Conservation (phyloP, 2,113 vertebrate genomes). For the Silurus meridionalis region DNA sequence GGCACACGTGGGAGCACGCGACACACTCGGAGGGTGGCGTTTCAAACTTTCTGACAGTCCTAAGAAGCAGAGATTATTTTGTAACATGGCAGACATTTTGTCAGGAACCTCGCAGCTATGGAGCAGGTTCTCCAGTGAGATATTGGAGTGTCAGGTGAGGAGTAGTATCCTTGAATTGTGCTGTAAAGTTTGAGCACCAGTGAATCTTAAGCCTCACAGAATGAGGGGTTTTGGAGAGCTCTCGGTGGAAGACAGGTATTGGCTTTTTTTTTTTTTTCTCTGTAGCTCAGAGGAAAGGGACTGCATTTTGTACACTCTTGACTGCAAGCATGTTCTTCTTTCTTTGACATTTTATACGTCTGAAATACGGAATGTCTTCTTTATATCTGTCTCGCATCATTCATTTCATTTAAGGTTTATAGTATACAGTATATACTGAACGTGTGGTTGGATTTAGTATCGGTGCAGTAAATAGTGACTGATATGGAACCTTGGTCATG, state of each 20-base stretch:
- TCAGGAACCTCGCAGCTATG: slow-evolving; percentile 11
- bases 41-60: slow-evolving; percentile 18
- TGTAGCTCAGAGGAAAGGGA: not conserved
- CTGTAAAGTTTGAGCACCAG: slow-evolving; percentile 21
- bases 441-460: not conserved
- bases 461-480: slow-evolving; percentile 1
- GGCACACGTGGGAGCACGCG: not conserved
- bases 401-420: not conserved
- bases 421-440: not conserved
- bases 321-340: not conserved
- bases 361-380: not conserved
- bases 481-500: not conserved
- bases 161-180: not conserved
- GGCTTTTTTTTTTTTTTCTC: not conserved
- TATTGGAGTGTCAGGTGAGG: slow-evolving; percentile 18
- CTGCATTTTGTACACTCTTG: not conserved
- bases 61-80: slow-evolving; percentile 29
- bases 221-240: slow-evolving; percentile 20
- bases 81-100: slow-evolving; percentile 37
- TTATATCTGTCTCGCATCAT: not conserved
- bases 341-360: not conserved
- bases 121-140: slow-evolving; percentile 1
- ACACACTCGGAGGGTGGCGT: not conserved
- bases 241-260: not conserved
- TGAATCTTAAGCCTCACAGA: slow-evolving; percentile 6